Percentiles rank a stretch among this genome's conserved stretches.
Evolutionary conservation across 2,888 invertebrate genomes (phyloP).

Genomic region (Ornithoptera alexandrae): DNA sequence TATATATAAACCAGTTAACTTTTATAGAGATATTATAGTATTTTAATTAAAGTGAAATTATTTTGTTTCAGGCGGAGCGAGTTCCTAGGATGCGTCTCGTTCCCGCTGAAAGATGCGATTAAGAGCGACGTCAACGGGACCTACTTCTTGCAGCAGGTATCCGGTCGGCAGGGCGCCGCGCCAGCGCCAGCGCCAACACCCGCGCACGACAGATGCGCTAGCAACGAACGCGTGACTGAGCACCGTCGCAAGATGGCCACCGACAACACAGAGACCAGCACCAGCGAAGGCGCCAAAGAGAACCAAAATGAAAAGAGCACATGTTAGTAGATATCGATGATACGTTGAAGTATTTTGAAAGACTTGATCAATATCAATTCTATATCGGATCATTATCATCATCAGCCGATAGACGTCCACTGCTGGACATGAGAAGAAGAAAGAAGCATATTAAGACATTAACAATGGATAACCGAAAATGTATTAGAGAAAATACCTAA

Average conservation of each 20-base stretch:
- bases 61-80: constrained; percentile 91
- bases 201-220: constrained; percentile 51
- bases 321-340: not conserved
- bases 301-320: constrained; percentile 69
- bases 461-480: too few relatives aligned
- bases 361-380: too few relatives aligned
- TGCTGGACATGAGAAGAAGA: too few relatives aligned
- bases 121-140: constrained; percentile 85
- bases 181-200: constrained; percentile 38
- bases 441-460: too few relatives aligned
- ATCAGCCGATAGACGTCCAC: too few relatives aligned
- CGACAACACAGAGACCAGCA: constrained; percentile 73
- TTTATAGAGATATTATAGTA: too few relatives aligned
- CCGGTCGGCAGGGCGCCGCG: constrained; percentile 50
- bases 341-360: too few relatives aligned
- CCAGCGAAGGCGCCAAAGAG: constrained; percentile 69
- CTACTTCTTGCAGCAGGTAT: constrained; percentile 83
- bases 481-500: too few relatives aligned
- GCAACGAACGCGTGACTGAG: constrained; percentile 56
- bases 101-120: constrained; percentile 90
- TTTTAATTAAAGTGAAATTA: constrained; percentile 6
- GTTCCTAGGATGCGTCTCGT: constrained; percentile 96
- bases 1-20: too few relatives aligned
- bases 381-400: too few relatives aligned
- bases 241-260: constrained; percentile 70